Base-by-base conservation (phyloP, 92 coral and sea anemone species). In the Bergia sp. region DNA sequence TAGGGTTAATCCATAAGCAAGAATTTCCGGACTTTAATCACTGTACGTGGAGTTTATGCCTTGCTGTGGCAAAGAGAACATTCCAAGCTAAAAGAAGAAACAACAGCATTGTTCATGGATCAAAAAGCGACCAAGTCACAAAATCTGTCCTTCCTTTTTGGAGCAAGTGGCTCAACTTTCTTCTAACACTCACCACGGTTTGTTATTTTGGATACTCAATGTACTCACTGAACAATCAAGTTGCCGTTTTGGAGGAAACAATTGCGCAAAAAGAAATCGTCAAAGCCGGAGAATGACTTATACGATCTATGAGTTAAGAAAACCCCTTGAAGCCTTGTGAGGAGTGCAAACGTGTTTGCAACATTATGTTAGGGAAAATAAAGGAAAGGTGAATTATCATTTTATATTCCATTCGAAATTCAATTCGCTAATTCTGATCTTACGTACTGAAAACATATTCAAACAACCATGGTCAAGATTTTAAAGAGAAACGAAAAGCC, bases 121-220 rank as follows among this genome's bases (percentile, higher is more conserved):
- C 15, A 45, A 29, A 20, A 50, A 11, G 20, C 82, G 65, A 15
- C 78, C 43, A 74, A 37, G 44, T 2, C 78, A 12, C 43, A 0
- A 8, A 74, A 74, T 9, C 44, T 36, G 37, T 36, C 18, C 0
- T 74, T 12, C 78, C 43, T 37, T 37, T 4, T 74, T 74, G 42
- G 78, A 37, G 78, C 38, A 7, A 79, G 82, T 50, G 18, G 58
- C n/a, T 79, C 38, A 79, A 79, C 15, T 44, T 79, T 49, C 65
- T 79, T n/a, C 23, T 79, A 36, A 79, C 64, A 20, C 58, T 44
- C 0, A 50, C 38, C 36, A 79, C 82, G 45, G 39, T 79, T 20
- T 47, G 82, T 50, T 79, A 44, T 49, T 79, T 79, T 7, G 58
- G 64, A 13, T 47, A 79, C 18, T 44, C 67, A 0, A 10, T 79